Evolutionary conservation across 2,113 vertebrate species (phyloP), one percentile per base, ranked within the genome.

Genomic region (Pimephales promelas): DNA sequence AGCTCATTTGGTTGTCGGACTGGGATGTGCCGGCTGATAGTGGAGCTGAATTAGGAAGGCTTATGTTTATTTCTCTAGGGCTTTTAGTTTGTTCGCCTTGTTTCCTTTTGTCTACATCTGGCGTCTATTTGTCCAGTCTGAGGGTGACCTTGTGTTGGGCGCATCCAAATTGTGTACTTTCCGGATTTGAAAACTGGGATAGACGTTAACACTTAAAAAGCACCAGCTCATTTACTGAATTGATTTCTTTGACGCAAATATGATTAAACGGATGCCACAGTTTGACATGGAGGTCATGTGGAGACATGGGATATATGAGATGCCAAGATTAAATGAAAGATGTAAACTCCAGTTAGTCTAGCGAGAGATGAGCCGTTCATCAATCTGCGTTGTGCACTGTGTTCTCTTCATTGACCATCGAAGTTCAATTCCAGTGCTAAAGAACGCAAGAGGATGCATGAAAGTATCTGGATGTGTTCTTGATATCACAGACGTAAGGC

Each of bases 1-100:
- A 83, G 87, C 83, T 83, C 68, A 80, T 86, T 88, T 83, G n/a
- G 43, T 66, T n/a, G 70, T 57, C 2, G 2, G 31, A 54, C 45
- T 61, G 22, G 82, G 64, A 83, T 82, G 73, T 59, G 61, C 34
- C 10, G 34, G 4, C 49, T 26, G 62, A 88, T 78, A 86, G 68
- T 26, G 8, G 26, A 13, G 56, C 61, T 78, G 84, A 76, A 80
- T 88, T 86, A 86, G 40, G 74, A 79, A 71, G 24, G 59, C 24
- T 40, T 82, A 59, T 54, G n/a, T 74, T 88, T 73, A 73, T 81
- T 84, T 78, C 59, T 66, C 24, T 34, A 10, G 22, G 34, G 66
- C 34, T 83, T 85, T 31, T 11, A 10, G 26, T 66, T 66, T 66
- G 59, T 74, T 57, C 3, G 9, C 49, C 61, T 47, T 77, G 45